Base-by-base conservation (phyloP, 2,113 vertebrate genomes). In the Leptocoma aspasia region DNA sequence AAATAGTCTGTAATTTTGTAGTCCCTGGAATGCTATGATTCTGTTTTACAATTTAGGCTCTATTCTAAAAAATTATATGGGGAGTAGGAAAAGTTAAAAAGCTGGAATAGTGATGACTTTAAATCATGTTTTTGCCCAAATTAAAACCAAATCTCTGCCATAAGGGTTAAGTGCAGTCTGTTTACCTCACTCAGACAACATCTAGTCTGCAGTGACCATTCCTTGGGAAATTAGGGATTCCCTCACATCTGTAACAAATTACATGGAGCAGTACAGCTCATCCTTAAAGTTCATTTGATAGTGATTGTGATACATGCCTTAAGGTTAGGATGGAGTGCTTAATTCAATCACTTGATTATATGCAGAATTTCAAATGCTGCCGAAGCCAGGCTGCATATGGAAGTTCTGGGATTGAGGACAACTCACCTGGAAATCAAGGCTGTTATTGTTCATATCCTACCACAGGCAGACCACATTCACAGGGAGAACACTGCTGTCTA, bases 191-290 rank as follows among this genome's bases (percentile, higher is more conserved):
- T 64, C 93, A 86, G 65, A 93, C 95, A 95, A 91, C 47, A 95
- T 82, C 61, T 33, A 83, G 75, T 64, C 92, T 86, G 64, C 82
- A 95, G 80, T 93, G 85, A 93, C 64, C 94, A 94, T 96, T 96
- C 95, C 94, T 95, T 94, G 85, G 93, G 96, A 97, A 96, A 97
- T 97, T 70, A 95, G 94, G 96, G 93, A 96, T 95, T 96, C 94
- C 88, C 64, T 96, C 44, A 75, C 90, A 96, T 95, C 93, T 96
- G 95, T 63, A 95, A 90, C 19, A 75, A 88, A 96, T 95, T 94
- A 93, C 1, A 2, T 77, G 71, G 35, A 94, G 35, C 82, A 53
- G 44, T 78, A 95, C 90, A 90, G 76, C 93, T 96, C 94, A 96
- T 95, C 94, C 88, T 91, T 86, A 81, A 89, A 93, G 85, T 96